These are phyloP conservation scores for Polypterus bichir DNA, from an alignment of 2,113 vertebrate genomes.

Conservation along the genomic window DNA sequence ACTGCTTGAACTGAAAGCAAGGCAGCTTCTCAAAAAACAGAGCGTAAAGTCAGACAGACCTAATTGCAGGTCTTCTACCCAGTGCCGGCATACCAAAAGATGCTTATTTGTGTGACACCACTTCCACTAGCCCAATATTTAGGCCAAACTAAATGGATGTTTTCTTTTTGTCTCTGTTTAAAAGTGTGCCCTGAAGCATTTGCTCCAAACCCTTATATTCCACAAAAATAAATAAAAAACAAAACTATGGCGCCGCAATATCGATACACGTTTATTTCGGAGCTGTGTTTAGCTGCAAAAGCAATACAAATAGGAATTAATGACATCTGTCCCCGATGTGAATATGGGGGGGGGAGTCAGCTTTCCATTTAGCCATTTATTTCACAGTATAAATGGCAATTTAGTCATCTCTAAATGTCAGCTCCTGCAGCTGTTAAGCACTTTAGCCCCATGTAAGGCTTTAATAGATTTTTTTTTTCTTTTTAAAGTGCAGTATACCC, in stretches of 20 bases:
- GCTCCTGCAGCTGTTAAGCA: conserved; percentile 40
- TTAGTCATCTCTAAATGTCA: conserved; percentile 57
- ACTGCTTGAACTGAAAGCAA: too few species aligned
- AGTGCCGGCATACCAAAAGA: too few species aligned
- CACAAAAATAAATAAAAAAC: conserved; percentile 10
- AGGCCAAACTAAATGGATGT: too few species aligned
- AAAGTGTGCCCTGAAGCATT: not conserved
- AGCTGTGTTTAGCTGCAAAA: conserved; percentile 30
- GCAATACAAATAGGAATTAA: conserved; percentile 27
- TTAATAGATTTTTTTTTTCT: conserved; percentile 33
- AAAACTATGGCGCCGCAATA: conserved; percentile 16
- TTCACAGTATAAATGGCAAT: conserved; percentile 54
- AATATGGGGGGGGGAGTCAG: conserved; percentile 32
- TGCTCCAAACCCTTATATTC: conserved; percentile 2
- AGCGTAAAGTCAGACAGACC: too few species aligned
- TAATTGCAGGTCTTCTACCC: too few species aligned
- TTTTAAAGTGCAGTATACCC: conserved; percentile 33
- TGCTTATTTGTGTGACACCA: too few species aligned
- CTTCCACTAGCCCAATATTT: too few species aligned
- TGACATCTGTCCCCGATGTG: conserved; percentile 31
- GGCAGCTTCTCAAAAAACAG: too few species aligned
- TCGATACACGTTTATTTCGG: conserved; percentile 19
- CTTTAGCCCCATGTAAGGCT: conserved; percentile 33
- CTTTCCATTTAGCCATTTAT: conserved; percentile 45
- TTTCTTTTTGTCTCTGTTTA: not conserved